Percentiles rank a stretch among this genome's conserved stretches.
Conservation (phyloP, 2,113 vertebrate genomes). For the Lophius piscatorius region DNA sequence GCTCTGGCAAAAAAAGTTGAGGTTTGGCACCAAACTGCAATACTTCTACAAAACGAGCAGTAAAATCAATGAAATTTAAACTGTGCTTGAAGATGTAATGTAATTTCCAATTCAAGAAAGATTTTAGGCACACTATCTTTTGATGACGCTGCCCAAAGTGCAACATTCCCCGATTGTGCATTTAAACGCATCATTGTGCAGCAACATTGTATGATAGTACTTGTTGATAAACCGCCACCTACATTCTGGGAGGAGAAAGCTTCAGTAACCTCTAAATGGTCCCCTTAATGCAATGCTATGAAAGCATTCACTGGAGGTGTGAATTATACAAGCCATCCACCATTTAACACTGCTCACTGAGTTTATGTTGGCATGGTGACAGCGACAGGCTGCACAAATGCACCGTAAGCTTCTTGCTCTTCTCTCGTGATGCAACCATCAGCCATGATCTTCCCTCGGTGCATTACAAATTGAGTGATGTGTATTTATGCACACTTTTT, state of each 20-base stretch:
- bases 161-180: background rate
- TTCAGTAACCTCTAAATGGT: slow-evolving; percentile 19
- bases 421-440: background rate
- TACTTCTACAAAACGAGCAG: too few species aligned
- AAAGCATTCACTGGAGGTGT: slow-evolving; percentile 20
- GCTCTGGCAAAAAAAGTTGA: too few species aligned
- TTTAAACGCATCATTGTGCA: background rate
- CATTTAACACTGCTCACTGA: slow-evolving; percentile 11
- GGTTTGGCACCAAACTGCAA: too few species aligned
- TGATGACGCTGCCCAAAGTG: too few species aligned
- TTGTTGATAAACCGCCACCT: slow-evolving; percentile 10
- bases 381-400: background rate
- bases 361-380: background rate
- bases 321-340: slow-evolving; percentile 3
- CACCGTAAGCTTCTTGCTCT: background rate
- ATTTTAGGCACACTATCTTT: too few species aligned
- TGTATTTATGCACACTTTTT: slow-evolving; percentile 8
- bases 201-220: background rate
- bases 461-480: background rate
- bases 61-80: too few species aligned
- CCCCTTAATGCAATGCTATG: slow-evolving; percentile 6
- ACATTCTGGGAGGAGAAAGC: background rate
- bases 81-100: too few species aligned
- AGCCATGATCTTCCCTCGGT: background rate
- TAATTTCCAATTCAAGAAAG: too few species aligned